Evolutionary conservation across 2,888 invertebrate genomes (phyloP), one percentile per base, ranked within the genome.

Genomic region (Leucoma salicis): DNA sequence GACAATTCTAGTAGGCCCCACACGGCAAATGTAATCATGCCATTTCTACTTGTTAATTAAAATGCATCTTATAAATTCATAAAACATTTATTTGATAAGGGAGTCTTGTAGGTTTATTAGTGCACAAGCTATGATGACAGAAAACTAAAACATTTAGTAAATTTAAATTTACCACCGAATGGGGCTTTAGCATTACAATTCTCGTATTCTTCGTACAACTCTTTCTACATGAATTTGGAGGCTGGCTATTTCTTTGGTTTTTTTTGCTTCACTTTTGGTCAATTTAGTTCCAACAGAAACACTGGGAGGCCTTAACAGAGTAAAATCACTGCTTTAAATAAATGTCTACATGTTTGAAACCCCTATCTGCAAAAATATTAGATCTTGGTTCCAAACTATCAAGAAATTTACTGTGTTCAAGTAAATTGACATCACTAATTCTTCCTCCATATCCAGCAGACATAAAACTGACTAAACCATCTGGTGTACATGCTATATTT

Each of bases 171-270:
- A 31, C 14, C 10, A 14, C 14, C 2, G 31, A 14, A 31, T 31
- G 31, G 2, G 14, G 14, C 31, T 31, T 31, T 14, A 31, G 8
- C 14, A 14, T 7, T 3, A 4, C 3, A 16, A 16, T 16, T 16
- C 16, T 16, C 16, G 3, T 6, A 16, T 4, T 2, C 45, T 33
- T 6, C 45, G 2, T 16, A 45, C 36, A 1, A 40, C 38, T 11
- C 41, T 12, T 14, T 41, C 46, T 2, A 46, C 13, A 14, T 41
- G 46, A 10, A 46, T 41, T 18, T 38, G 15, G 7, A 41, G 35
- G 18, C 45, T 40, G 11, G 45, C 40, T 10, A 44, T 39, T 14
- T 31, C 25, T 36, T 41, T 36, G n/a, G 35, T 41, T 36, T 32
- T n/a, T 8, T n/a, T 28, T 0, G 28, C 42, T 14, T 42, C 42